Base-by-base conservation (phyloP, 1,140 invertebrate species). In the Pseudomyrmex pallidus region DNA sequence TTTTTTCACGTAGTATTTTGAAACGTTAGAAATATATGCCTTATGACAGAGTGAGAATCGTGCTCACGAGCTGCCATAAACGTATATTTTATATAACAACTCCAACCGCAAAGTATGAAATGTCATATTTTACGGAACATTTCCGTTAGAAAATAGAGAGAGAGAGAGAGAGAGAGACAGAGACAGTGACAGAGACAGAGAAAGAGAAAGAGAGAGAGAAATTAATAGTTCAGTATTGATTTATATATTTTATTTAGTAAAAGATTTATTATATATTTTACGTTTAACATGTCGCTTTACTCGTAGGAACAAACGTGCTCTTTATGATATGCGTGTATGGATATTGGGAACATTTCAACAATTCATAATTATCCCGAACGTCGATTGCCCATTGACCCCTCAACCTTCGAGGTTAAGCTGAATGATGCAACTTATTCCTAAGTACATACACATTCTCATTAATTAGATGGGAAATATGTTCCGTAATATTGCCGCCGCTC, bases 381-480 rank as follows among this genome's bases (percentile, higher is more conserved):
- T 66, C 25, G n/a, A 67, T 77, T 67, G 62, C 74, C 48, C 61
- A 76, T 66, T 76, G 46, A 76, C 74, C 61, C 15, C 15, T 7
- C n/a, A 20, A 22, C n/a, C 20, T 64, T 76, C 61, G 22, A 17
- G 74, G 74, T 76, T 77, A 77, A 77, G 17, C 25, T 48, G 48
- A 48, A 76, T 76, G 62, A 77, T 67, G 50, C 48, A 56, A 56
- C 48, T 35, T 77, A 77, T 77, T 25, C 52, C 25, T 77, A 67
- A 77, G n/a, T 44, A 64, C 44, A 64, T 76, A 44, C 50, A 67
- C 48, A 77, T 77, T 25, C 62, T 25, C 48, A 66, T 76, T 77
- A 77, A 77, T 77, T 77, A 77, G 50, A 56, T 48, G 50, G 64
- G 25, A 77, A 67, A 77, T 77, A 77, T 25, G 59, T 66, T 76